Conservation (phyloP, 2,888 invertebrate species). For the Epistrophe grossulariae region DNA sequence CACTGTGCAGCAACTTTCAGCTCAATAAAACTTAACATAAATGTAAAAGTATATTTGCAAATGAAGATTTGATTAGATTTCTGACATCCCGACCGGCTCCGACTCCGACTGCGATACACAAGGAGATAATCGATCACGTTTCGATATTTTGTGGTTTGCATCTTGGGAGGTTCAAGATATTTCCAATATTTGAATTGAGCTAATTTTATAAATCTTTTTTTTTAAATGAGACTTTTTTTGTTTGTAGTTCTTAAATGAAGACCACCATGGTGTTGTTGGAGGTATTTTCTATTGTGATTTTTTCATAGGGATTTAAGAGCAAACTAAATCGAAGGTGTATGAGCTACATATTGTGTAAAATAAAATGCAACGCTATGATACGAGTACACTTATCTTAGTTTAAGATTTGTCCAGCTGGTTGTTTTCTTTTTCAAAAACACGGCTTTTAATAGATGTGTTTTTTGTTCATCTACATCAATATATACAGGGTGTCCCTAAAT, state of each 20-base stretch:
- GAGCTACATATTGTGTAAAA: no score
- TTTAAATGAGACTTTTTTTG: not conserved
- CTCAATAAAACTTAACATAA: constrained; percentile 73
- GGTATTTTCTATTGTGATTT: no score
- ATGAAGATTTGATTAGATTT: constrained; percentile 74
- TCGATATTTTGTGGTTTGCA: constrained; percentile 79
- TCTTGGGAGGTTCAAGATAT: constrained; percentile 66
- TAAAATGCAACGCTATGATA: no score
- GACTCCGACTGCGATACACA: not conserved
- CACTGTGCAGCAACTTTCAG: constrained; percentile 50
- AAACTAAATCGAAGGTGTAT: no score
- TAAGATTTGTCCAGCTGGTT: no score
- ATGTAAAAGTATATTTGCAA: constrained; percentile 67
- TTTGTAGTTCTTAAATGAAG: not conserved
- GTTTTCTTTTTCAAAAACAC: no score
- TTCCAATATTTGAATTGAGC: constrained; percentile 67
- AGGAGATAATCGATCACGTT: constrained; percentile 79
- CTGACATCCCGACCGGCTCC: constrained; percentile 32
- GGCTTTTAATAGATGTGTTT: no score
- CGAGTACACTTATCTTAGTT: no score
- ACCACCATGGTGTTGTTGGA: constrained; percentile 17
- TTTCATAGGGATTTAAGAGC: no score
- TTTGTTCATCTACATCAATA: no score
- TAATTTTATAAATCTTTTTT: constrained; percentile 23
- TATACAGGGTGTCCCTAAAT: no score